A percentile compares a stretch with the other conserved stretches of the same genome.
phyloP scores from a whole-genome alignment of 2,888 invertebrate genomes.

The Villa cingulata region DNA sequence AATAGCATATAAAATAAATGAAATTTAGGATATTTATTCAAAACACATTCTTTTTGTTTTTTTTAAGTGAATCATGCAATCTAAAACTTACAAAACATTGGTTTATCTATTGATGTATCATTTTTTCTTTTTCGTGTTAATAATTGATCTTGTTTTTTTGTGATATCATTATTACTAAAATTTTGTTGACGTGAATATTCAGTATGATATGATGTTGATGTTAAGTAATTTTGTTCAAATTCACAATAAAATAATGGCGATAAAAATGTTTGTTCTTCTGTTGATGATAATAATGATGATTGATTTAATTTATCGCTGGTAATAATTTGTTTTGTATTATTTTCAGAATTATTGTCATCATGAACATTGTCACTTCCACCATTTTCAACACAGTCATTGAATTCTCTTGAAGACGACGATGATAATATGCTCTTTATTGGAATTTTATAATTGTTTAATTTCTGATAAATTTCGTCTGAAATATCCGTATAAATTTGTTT shows the following conservation, averaged over 20 bases:
- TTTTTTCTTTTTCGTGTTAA: background rate
- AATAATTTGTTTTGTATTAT: too few species aligned
- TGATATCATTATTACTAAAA: too few species aligned
- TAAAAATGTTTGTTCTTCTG: background rate
- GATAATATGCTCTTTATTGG: background rate
- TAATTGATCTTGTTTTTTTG: too few species aligned
- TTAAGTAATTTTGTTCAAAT: background rate
- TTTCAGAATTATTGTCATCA: too few species aligned
- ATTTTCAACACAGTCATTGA: too few species aligned
- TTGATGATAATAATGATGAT: background rate
- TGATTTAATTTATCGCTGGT: background rate
- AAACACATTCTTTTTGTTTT: too few species aligned
- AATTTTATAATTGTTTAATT: background rate
- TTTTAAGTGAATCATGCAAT: too few species aligned
- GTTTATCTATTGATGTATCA: background rate
- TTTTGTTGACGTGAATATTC: too few species aligned
- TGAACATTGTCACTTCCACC: too few species aligned
- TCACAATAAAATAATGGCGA: conserved; percentile 5
- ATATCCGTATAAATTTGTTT: background rate
- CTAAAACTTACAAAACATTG: background rate
- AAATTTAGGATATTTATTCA: too few species aligned
- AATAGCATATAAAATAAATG: too few species aligned
- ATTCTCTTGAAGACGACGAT: background rate
- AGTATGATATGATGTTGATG: too few species aligned
- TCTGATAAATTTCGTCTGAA: background rate